These are phyloP conservation scores for Torymus auratus DNA, from an alignment of 2,888 invertebrate species.

Conservation along the genomic window DNA sequence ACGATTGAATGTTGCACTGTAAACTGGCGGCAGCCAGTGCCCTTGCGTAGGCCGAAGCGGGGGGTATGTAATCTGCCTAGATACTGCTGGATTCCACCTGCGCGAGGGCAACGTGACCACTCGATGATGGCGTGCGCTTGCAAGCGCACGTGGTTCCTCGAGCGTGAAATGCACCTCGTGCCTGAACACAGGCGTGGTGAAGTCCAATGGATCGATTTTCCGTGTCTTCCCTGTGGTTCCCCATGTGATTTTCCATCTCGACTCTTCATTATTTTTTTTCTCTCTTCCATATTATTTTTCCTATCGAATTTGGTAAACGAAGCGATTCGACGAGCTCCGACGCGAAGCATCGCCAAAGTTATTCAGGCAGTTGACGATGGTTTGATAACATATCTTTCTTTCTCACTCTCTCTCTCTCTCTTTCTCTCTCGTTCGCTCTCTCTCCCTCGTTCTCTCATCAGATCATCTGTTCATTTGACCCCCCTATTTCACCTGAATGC, in stretches of 20 bases:
- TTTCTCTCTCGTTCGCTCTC: conserved; percentile 33
- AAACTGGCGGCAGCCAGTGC: conserved; percentile 15
- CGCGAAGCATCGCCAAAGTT: conserved; percentile 51
- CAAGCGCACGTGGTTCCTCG: neutral
- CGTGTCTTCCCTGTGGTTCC: conserved; percentile 16
- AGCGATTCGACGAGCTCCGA: conserved; percentile 55
- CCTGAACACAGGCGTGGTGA: conserved; percentile 63
- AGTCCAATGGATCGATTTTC: conserved; percentile 59
- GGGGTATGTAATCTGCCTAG: conserved; percentile 34
- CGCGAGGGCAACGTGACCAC: conserved; percentile 54
- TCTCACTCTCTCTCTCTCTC: conserved; percentile 26
- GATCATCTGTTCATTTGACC: conserved; percentile 47
- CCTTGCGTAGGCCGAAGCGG: conserved; percentile 60
- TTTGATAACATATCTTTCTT: conserved; percentile 46
- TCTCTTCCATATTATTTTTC: conserved; percentile 28
- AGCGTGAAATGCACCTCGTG: conserved; percentile 63
- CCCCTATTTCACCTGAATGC: conserved; percentile 51
- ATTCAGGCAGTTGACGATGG: conserved; percentile 54
- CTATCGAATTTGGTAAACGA: conserved; percentile 59
- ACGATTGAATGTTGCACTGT: conserved; percentile 43
- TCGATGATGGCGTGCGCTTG: conserved; percentile 35
- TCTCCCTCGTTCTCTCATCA: conserved; percentile 24
- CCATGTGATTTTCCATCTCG: conserved; percentile 20
- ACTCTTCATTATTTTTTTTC: conserved; percentile 16
- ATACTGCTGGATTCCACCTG: conserved; percentile 44